Evolutionary conservation across 2,113 vertebrate species (phyloP).

Genomic region (Trogon surrucura): DNA sequence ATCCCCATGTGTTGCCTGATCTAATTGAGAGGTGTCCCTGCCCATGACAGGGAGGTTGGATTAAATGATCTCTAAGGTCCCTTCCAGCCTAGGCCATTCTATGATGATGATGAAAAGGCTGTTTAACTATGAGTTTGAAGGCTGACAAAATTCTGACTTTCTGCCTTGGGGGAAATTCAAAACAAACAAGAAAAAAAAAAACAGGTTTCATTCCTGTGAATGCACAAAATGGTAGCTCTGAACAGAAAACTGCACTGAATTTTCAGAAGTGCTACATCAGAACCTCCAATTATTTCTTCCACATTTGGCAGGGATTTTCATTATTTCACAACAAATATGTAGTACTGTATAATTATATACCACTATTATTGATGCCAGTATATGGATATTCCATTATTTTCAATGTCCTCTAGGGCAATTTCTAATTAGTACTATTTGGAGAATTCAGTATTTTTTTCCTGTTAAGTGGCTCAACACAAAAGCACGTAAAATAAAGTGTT

Average conservation of each 20-base stretch:
- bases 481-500: background rate
- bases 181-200: background rate
- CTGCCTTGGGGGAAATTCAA: background rate
- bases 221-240: background rate
- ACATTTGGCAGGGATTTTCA: conserved; percentile 5
- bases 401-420: background rate
- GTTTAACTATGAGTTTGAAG: background rate
- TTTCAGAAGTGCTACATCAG: background rate
- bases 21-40: too few relatives aligned
- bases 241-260: background rate
- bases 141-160: background rate
- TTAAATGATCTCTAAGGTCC: too few relatives aligned
- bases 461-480: background rate
- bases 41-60: too few relatives aligned
- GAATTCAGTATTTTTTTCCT: background rate
- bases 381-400: conserved; percentile 32
- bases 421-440: conserved; percentile 22
- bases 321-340: conserved; percentile 18
- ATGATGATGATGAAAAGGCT: too few relatives aligned
- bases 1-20: too few relatives aligned
- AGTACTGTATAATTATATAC: conserved; percentile 15
- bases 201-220: background rate
- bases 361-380: background rate
- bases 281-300: conserved; percentile 35
- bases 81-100: too few relatives aligned